Evolutionary conservation across 2,113 vertebrate genomes (phyloP).

Genomic region (Thinocorus orbignyianus): DNA sequence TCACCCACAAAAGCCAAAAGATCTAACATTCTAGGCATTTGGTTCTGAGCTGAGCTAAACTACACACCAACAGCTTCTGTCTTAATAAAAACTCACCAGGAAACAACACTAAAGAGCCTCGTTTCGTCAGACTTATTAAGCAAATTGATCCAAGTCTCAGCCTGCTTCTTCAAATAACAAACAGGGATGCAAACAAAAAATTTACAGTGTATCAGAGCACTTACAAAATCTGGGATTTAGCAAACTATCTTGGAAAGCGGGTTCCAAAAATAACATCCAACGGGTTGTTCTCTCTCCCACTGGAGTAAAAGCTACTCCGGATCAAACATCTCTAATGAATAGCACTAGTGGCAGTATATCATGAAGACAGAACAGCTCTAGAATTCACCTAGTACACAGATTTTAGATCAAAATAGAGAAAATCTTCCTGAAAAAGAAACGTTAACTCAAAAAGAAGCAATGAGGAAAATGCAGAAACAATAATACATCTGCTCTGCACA

Average conservation of each 20-base stretch:
- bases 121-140: background rate
- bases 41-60: background rate
- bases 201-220: background rate
- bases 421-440: background rate
- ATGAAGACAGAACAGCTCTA: background rate
- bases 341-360: background rate
- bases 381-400: background rate
- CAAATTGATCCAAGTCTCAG: background rate
- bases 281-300: background rate
- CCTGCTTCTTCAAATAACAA: background rate
- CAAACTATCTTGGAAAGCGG: background rate
- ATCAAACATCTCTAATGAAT: conserved; percentile 17
- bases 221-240: background rate
- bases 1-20: background rate
- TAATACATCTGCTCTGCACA: background rate
- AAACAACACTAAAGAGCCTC: background rate
- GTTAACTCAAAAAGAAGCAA: background rate
- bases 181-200: background rate
- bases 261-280: conserved; percentile 21
- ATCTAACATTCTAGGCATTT: background rate
- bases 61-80: background rate
- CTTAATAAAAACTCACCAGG: background rate
- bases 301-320: background rate
- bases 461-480: background rate
- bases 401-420: conserved; percentile 10